Evolutionary conservation across 2,888 invertebrate species (phyloP), one percentile per base, ranked within the genome.

Genomic region (Lissonota sp.): DNA sequence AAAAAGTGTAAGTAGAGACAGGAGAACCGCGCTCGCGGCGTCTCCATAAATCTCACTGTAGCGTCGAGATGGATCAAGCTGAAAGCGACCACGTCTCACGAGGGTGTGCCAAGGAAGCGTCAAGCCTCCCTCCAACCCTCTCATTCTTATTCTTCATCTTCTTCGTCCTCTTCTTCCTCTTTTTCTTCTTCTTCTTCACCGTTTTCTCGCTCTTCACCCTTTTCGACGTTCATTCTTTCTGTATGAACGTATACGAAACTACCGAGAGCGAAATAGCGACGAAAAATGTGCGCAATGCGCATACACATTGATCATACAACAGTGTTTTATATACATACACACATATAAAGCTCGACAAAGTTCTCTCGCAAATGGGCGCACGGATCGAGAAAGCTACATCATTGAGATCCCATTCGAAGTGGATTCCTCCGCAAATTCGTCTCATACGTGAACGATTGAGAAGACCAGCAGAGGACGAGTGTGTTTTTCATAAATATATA

Each of bases 31-130:
- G 83, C 82, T 84, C 85, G 26, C 26, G 81, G 84, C 86, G 86
- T 89, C 89, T 91, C 89, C 91, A 92, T 92, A 92, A 92, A 92
- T 92, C 91, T 91, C 89, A 89, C 89, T 91, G 89, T 91, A 90
- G 90, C 90, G 90, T 90, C 88, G 87, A 90, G 91, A 91, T 90
- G 92, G 92, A 91, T 92, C 92, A 90, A 84, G 87, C 85, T 63
- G 86, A 88, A 88, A 90, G 90, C 89, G 89, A 90, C 89, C 90
- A 90, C 88, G 90, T 91, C 87, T 89, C 82, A 86, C 85, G 83
- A 75, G 78, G 81, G 81, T 73, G 80, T 79, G 79, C 83, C 84
- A 84, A 83, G 81, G 83, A 85, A 84, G 81, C 83, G 82, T 78
- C 79, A 79, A 80, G 73, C 75, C 79, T 64, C 71, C 63, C 77